Percentiles rank a stretch among this genome's conserved stretches.
These are phyloP conservation scores for Diarsia mendica DNA, from an alignment of 2,888 invertebrate species.

Conservation along the genomic window DNA sequence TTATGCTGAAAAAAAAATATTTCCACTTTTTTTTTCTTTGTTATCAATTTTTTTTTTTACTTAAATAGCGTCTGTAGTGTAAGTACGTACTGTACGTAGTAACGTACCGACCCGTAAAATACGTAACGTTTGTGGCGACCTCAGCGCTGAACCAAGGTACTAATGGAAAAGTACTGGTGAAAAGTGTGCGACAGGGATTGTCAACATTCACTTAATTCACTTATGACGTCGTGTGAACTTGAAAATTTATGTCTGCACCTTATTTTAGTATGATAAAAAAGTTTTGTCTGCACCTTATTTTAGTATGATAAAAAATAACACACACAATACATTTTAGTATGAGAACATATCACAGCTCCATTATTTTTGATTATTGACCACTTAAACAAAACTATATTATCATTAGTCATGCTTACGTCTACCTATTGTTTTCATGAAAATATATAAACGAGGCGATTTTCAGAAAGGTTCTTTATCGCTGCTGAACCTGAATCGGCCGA, in stretches of 20 bases:
- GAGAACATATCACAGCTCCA: background rate
- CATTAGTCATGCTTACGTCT: background rate
- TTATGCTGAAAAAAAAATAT: background rate
- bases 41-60: background rate
- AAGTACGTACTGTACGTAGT: background rate
- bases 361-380: background rate
- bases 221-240: slow-evolving; percentile 28
- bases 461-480: slow-evolving; percentile 77
- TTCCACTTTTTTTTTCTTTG: background rate
- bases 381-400: background rate
- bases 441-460: slow-evolving; percentile 59
- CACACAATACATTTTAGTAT: too few relatives aligned
- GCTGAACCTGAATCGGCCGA: slow-evolving; percentile 75
- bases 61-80: slow-evolving; percentile 7
- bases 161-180: slow-evolving; percentile 85
- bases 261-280: background rate
- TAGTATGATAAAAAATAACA: background rate
- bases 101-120: slow-evolving; percentile 19
- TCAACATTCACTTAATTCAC: slow-evolving; percentile 73
- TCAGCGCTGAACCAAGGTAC: slow-evolving; percentile 71
- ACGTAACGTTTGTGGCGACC: slow-evolving; percentile 43
- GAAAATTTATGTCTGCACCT: background rate
- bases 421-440: slow-evolving; percentile 8
- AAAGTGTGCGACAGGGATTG: slow-evolving; percentile 75
- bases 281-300: background rate